Evolutionary conservation across 1,140 invertebrate genomes (phyloP).

Genomic region (Trinorchestia longiramus): DNA sequence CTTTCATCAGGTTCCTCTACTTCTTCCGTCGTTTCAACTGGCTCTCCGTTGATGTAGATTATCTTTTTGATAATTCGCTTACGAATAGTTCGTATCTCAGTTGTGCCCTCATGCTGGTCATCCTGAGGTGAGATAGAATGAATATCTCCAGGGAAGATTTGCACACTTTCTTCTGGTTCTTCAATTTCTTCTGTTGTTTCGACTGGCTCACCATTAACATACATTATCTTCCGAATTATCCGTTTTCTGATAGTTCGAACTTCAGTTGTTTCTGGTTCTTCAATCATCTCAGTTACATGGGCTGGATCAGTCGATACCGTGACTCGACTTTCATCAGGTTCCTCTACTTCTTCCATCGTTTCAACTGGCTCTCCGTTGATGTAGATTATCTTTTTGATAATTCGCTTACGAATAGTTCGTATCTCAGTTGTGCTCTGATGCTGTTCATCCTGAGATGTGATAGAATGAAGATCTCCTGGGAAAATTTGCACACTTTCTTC

Average conservation of each 20-base stretch:
- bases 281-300: background rate
- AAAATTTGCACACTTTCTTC: slow-evolving; percentile 27
- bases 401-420: slow-evolving; percentile 46
- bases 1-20: slow-evolving; percentile 49
- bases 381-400: slow-evolving; percentile 39
- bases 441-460: slow-evolving; percentile 18
- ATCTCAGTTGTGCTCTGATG: slow-evolving; percentile 30
- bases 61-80: slow-evolving; percentile 58
- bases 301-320: background rate
- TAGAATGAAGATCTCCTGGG: background rate
- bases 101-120: slow-evolving; percentile 17
- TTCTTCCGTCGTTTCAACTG: slow-evolving; percentile 58
- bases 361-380: slow-evolving; percentile 55
- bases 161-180: slow-evolving; percentile 58
- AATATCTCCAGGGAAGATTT: background rate
- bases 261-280: background rate
- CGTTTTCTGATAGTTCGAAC: slow-evolving; percentile 52
- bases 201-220: slow-evolving; percentile 62
- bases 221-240: slow-evolving; percentile 57
- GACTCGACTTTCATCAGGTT: background rate
- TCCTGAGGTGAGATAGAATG: background rate
- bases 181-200: slow-evolving; percentile 62
- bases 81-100: slow-evolving; percentile 54
- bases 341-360: slow-evolving; percentile 55
- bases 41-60: slow-evolving; percentile 58